A percentile compares a stretch with the other conserved stretches of the same genome.
Conservation (phyloP, 2,888 invertebrate genomes). For the Conus canariensis region DNA sequence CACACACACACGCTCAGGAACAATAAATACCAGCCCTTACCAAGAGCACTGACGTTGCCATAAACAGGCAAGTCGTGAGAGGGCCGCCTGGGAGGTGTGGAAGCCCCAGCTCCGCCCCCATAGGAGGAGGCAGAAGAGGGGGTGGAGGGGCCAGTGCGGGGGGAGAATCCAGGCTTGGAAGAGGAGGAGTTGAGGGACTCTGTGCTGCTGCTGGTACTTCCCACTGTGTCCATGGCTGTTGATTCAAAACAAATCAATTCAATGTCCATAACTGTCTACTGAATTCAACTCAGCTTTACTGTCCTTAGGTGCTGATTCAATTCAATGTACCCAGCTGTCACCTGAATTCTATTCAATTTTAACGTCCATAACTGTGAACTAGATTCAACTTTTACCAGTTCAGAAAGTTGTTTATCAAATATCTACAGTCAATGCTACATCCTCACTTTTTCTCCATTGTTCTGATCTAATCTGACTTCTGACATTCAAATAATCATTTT, state of each 20-base stretch:
- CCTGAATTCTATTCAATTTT: no score
- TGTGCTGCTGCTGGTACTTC: constrained; percentile 87
- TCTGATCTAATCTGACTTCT: no score
- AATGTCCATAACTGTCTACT: background rate
- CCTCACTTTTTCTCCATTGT: no score
- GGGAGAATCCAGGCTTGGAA: constrained; percentile 46
- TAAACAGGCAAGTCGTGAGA: constrained; percentile 51
- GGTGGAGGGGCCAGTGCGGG: constrained; percentile 37
- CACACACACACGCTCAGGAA: background rate
- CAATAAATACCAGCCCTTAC: constrained; percentile 48
- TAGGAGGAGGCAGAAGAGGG: constrained; percentile 39
- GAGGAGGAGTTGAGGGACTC: constrained; percentile 86
- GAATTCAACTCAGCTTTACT: no score
- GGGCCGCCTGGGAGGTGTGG: background rate
- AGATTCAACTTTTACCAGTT: no score
- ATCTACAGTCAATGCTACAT: no score
- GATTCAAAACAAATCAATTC: background rate
- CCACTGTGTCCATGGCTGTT: constrained; percentile 66
- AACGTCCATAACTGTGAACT: no score
- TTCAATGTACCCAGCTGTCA: no score
- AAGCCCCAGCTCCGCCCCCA: constrained; percentile 28
- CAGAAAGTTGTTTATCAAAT: no score
- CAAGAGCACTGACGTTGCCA: constrained; percentile 64
- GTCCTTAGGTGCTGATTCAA: background rate
- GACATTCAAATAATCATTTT: no score